phyloP scores from a whole-genome alignment of 2,888 invertebrate species.

The Trachelus stipa region DNA sequence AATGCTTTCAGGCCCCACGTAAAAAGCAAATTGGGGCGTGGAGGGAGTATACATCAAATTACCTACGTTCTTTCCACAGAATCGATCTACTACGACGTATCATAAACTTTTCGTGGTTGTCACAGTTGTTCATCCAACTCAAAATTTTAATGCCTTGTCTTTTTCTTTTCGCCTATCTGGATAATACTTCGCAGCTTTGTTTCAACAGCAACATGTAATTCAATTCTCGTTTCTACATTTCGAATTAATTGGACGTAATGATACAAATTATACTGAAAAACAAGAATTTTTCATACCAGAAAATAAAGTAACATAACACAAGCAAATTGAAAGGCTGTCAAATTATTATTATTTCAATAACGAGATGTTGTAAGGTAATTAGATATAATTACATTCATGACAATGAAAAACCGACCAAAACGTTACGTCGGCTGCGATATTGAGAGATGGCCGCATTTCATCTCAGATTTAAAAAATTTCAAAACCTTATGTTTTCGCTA shows the following conservation, averaged over 20 bases:
- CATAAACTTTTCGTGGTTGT: not conserved
- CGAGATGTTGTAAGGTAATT: conserved; percentile 42
- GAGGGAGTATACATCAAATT: conserved; percentile 58
- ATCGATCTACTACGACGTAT: conserved; percentile 25
- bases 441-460: conserved; percentile 59
- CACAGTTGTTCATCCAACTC: too few relatives aligned
- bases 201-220: too few relatives aligned
- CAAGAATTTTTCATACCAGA: too few relatives aligned
- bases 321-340: conserved; percentile 10
- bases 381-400: conserved; percentile 50
- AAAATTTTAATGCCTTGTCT: too few relatives aligned
- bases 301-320: not conserved
- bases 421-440: conserved; percentile 29
- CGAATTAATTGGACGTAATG: too few relatives aligned
- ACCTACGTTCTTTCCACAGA: conserved; percentile 41
- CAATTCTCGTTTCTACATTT: too few relatives aligned
- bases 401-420: conserved; percentile 38
- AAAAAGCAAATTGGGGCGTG: conserved; percentile 56
- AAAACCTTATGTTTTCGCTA: conserved; percentile 13
- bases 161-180: too few relatives aligned
- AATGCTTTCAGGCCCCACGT: conserved; percentile 57
- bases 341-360: conserved; percentile 6
- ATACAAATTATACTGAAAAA: too few relatives aligned
- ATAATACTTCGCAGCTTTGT: too few relatives aligned
- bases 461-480: conserved; percentile 43